phyloP scores from a whole-genome alignment of 2,113 vertebrate species.

The Rhinopomastus cyanomelas region DNA sequence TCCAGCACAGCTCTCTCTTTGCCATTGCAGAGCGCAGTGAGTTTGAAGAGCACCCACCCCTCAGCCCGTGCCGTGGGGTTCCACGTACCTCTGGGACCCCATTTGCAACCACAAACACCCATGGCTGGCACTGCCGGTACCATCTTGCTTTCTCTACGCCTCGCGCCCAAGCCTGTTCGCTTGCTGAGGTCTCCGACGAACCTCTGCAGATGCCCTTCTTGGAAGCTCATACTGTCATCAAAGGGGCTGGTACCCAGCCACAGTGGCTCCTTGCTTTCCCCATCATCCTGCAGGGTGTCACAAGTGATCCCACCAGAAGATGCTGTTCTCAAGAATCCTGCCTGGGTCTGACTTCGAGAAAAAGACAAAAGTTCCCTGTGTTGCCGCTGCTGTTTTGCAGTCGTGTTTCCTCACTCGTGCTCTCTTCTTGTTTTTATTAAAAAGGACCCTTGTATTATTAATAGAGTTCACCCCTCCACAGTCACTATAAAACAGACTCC shows the following conservation, averaged over 20 bases:
- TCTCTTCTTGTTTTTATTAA: conserved; percentile 64
- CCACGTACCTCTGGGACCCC: not conserved
- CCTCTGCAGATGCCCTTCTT: conserved; percentile 10
- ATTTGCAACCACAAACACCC: not conserved
- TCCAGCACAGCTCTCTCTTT: conserved; percentile 36
- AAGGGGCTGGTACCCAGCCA: conserved; percentile 34
- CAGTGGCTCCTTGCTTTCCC: not conserved
- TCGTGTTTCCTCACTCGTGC: conserved; percentile 1
- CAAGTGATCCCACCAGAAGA: conserved; percentile 9
- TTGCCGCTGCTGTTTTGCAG: conserved; percentile 2
- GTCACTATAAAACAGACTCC: conserved; percentile 97
- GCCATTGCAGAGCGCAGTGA: not conserved
- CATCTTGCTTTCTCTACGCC: conserved; percentile 1
- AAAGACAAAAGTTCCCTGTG: conserved; percentile 51
- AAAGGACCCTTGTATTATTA: conserved; percentile 71
- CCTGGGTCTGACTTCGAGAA: conserved; percentile 60
- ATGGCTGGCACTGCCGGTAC: not conserved
- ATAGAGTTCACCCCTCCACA: conserved; percentile 57
- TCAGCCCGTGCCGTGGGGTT: conserved; percentile 26
- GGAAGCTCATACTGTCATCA: conserved; percentile 49
- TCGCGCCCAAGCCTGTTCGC: conserved; percentile 20
- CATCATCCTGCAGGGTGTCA: not conserved
- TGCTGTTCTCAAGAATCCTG: conserved; percentile 35
- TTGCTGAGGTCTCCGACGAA: conserved; percentile 6
- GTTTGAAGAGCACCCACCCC: conserved; percentile 44